A percentile compares a stretch with the other conserved stretches of the same genome.
Conservation (phyloP, 2,888 invertebrate species). For the Ptilodon capucinus region DNA sequence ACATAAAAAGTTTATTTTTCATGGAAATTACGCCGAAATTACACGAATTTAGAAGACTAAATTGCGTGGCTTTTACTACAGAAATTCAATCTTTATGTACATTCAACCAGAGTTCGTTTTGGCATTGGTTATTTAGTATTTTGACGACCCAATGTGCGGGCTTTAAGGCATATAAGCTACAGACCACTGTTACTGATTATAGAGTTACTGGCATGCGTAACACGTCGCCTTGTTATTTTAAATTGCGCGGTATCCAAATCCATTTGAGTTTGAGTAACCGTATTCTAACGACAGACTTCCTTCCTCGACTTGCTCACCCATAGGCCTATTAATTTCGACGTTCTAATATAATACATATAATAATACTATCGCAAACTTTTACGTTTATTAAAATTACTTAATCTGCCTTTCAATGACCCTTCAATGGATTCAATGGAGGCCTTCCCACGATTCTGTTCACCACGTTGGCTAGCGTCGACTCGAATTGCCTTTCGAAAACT, state of each 20-base stretch:
- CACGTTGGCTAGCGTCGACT: neutral
- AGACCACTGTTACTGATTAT: neutral
- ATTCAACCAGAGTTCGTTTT: too few relatives aligned
- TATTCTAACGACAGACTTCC: slow-evolving; percentile 30
- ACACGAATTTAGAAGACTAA: too few relatives aligned
- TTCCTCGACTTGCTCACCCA: slow-evolving; percentile 37
- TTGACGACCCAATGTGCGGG: too few relatives aligned
- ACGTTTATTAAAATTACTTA: neutral
- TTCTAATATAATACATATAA: neutral
- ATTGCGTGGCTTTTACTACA: too few relatives aligned
- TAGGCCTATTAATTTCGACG: neutral
- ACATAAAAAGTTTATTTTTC: too few relatives aligned
- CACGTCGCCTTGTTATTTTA: slow-evolving; percentile 22
- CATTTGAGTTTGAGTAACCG: slow-evolving; percentile 27
- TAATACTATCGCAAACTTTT: neutral
- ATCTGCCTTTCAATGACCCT: neutral
- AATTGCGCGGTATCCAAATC: slow-evolving; percentile 30
- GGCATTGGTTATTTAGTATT: too few relatives aligned
- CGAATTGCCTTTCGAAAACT: neutral
- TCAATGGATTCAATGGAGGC: neutral
- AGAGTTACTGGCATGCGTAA: neutral
- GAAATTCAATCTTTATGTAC: too few relatives aligned
- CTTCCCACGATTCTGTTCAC: neutral
- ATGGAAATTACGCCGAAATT: too few relatives aligned
- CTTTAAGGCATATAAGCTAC: neutral